Evolutionary conservation across 2,888 invertebrate genomes (phyloP).

Genomic region (Epicampocera succincta): DNA sequence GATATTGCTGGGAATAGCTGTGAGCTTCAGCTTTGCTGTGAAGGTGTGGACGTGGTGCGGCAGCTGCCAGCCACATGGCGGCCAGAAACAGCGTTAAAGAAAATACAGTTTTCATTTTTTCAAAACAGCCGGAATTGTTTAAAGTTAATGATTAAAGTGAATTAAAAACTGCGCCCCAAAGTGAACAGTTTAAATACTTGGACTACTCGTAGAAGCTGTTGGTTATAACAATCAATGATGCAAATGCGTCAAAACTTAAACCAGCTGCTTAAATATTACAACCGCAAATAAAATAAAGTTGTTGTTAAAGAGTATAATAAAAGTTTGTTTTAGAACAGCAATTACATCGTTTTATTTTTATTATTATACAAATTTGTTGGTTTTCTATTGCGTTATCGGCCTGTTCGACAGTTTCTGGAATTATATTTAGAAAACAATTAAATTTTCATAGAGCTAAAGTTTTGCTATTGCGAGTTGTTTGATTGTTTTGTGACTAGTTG

Average conservation of each 20-base stretch:
- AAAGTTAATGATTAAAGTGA: background rate
- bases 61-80: background rate
- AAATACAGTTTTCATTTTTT: constrained; percentile 8
- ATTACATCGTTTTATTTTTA: no score
- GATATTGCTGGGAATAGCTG: background rate
- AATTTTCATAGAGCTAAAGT: no score
- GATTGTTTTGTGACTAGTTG: no score
- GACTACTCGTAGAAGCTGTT: no score
- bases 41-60: background rate
- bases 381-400: no score
- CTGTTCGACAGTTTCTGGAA: no score
- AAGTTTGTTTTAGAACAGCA: no score
- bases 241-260: background rate
- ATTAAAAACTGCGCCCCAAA: background rate
- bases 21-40: background rate
- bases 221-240: background rate
- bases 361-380: no score
- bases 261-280: constrained; percentile 28
- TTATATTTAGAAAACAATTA: no score
- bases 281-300: background rate
- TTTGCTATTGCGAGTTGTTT: no score
- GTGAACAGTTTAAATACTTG: background rate
- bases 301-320: background rate
- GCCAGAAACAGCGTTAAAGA: background rate
- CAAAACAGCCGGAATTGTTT: background rate